These are phyloP conservation scores for Vidua macroura DNA, from an alignment of 2,113 vertebrate genomes.

Conservation along the genomic window DNA sequence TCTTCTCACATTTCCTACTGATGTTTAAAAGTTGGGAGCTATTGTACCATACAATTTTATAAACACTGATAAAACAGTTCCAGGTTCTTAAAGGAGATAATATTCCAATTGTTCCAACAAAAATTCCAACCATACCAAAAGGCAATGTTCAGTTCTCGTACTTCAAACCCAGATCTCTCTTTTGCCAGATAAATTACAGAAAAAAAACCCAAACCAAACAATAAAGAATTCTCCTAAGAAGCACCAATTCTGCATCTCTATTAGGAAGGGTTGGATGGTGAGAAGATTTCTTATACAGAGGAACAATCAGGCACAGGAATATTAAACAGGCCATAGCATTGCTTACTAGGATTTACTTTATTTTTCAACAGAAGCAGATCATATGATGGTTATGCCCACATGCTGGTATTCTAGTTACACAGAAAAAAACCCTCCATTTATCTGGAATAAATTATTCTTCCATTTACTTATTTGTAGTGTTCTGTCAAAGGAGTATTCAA, in stretches of 20 bases:
- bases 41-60: background rate
- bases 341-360: background rate
- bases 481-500: background rate
- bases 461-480: background rate
- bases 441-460: background rate
- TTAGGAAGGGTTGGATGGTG: background rate
- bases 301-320: background rate
- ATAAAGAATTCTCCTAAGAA: background rate
- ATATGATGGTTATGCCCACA: rapidly evolving
- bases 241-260: background rate
- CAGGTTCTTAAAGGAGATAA: background rate
- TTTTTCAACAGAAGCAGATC: background rate
- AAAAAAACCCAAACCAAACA: background rate
- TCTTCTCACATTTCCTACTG: background rate
- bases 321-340: background rate
- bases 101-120: background rate
- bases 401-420: background rate
- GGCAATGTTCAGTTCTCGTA: background rate
- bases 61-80: background rate
- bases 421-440: background rate
- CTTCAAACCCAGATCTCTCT: background rate
- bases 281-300: background rate
- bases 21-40: background rate
- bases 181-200: background rate
- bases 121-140: background rate